A percentile compares a stretch with the other conserved stretches of the same genome.
phyloP scores from a whole-genome alignment of 2,797 vertebrate species.

The Mormyrops attenuatus region DNA sequence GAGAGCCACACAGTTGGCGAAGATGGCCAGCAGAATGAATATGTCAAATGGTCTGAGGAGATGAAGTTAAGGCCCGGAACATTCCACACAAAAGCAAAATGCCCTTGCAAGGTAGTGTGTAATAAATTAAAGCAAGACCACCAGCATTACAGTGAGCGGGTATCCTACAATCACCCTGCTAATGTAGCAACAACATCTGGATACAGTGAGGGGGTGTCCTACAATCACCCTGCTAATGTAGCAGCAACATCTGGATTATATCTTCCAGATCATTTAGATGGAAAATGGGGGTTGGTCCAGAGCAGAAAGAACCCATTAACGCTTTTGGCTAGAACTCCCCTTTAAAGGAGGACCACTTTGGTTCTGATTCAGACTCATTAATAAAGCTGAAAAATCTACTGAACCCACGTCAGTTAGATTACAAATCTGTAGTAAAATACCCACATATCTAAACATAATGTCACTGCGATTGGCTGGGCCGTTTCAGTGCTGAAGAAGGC shows the following conservation, averaged over 20 bases:
- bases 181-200: background rate
- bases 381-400: background rate
- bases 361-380: background rate
- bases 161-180: background rate
- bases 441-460: background rate
- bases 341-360: background rate
- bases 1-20: conserved; percentile 85
- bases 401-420: background rate
- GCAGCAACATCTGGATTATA: background rate
- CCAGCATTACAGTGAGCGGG: background rate
- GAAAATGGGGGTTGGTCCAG: background rate
- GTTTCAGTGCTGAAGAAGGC: background rate
- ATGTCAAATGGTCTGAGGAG: conserved; percentile 76
- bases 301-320: background rate
- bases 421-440: background rate
- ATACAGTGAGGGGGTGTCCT: background rate
- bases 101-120: background rate
- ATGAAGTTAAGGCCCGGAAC: background rate
- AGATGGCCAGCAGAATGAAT: conserved; percentile 82
- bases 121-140: background rate
- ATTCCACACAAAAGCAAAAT: background rate
- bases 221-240: background rate
- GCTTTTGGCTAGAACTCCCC: background rate
- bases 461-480: background rate
- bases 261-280: background rate